Evolutionary conservation across 2,113 vertebrate genomes (phyloP).

Genomic region (Trochalopteron elliotii): DNA sequence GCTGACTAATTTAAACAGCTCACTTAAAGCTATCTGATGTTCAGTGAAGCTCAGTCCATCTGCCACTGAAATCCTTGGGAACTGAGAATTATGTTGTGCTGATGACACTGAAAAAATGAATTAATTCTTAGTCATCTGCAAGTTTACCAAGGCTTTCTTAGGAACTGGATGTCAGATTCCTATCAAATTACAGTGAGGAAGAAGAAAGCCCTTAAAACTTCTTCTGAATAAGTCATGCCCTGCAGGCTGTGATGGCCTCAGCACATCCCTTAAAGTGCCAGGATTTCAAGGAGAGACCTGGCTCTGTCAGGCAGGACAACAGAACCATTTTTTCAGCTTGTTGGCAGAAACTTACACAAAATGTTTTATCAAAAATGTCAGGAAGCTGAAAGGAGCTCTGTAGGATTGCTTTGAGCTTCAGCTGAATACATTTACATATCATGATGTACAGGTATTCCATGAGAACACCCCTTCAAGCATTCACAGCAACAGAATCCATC

Average conservation of each 20-base stretch:
- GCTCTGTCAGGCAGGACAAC: background rate
- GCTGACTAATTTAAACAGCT: background rate
- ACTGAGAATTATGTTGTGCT: background rate
- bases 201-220: background rate
- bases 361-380: background rate
- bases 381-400: background rate
- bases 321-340: background rate
- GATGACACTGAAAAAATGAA: background rate
- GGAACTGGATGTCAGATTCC: background rate
- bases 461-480: background rate
- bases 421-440: background rate
- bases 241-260: background rate
- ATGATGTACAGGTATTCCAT: background rate
- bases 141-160: background rate
- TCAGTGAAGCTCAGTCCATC: background rate
- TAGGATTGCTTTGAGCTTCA: background rate
- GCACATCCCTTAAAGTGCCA: background rate
- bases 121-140: background rate
- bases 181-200: background rate
- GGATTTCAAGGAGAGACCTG: background rate
- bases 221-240: background rate
- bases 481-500: background rate
- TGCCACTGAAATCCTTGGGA: background rate
- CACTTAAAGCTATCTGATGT: background rate
- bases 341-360: background rate